Base-by-base conservation (phyloP, 37 sponge, comb jelly and placozoan species). In the Oopsacas minuta region DNA sequence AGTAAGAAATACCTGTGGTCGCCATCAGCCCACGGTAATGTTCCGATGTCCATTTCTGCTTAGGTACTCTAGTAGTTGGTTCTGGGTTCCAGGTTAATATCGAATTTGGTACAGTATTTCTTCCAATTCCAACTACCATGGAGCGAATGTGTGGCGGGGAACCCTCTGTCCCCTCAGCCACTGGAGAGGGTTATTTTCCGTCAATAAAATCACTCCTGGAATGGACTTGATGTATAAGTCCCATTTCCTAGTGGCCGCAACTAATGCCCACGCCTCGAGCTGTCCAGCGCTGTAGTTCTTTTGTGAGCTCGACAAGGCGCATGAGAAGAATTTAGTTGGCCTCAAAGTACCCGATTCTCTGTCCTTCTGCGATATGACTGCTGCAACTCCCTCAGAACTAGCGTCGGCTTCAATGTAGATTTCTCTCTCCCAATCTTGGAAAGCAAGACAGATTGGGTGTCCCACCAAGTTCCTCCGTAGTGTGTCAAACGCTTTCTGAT, bases 121-220 rank as follows among this genome's bases (percentile, higher is more conserved):
- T 61, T 61, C 75, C 28, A 61, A n/a, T n/a, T 61, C 75, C 28
- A 61, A 3, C 28, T 32, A 32, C 75, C 75, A 61, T 3, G 32
- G 75, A 20, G 75, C 75, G 30, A 61, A 61, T 3, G 75, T 61
- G 30, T 61, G 75, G 22, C 75, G 20, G 28, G 88, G 88, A n/a
- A 52, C 53, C 85, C 84, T 87, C 52, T 87, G 84, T 28, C 36
- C 81, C 17, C 53, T 20, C 36, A 90, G 36, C 52, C 81, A 90
- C 51, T 28, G 53, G 17, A 90, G 87, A 39, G 85, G 49, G 53
- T 84, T 36, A 46, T 90, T 85, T 36, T 87, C 88, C 36, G 88
- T 87, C 38, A 36, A 3, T 3, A 61, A 3, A 10, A 25, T 34
- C 22, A 61, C 75, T 34, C 28, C 28, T 25, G 30, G 28, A 10